Evolutionary conservation across 2,113 vertebrate species (phyloP).

Genomic region (Nanorana parkeri): DNA sequence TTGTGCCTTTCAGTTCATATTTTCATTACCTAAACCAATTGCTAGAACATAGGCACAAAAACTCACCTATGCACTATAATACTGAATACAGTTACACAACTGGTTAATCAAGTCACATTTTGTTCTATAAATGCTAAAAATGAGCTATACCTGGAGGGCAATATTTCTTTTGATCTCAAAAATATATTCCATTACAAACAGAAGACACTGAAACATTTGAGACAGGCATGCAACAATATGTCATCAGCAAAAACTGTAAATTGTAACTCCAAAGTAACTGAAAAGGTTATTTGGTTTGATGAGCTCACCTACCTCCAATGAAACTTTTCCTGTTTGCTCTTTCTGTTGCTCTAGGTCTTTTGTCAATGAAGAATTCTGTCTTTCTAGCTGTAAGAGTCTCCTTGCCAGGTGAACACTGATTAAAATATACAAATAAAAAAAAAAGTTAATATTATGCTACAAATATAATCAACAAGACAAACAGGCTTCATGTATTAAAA

Average conservation of each 20-base stretch:
- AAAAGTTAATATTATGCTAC: too few species aligned
- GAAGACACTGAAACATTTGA: neutral
- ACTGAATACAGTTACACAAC: neutral
- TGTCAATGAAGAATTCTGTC: conserved; percentile 87
- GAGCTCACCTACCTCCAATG: conserved; percentile 83
- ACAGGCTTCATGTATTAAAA: too few species aligned
- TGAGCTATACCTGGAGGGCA: conserved; percentile 13
- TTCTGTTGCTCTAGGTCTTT: conserved; percentile 88
- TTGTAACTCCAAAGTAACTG: neutral
- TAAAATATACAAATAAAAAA: neutral
- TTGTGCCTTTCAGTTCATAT: too few species aligned
- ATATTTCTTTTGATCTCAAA: conserved; percentile 28
- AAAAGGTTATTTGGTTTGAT: neutral
- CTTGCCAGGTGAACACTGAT: conserved; percentile 94
- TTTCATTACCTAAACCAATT: neutral
- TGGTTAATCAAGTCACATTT: conserved; percentile 36
- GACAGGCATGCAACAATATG: neutral
- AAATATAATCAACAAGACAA: too few species aligned
- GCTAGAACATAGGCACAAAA: too few species aligned
- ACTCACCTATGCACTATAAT: neutral
- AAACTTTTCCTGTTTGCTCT: conserved; percentile 79
- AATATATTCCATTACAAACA: conserved; percentile 23
- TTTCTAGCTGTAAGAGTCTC: conserved; percentile 92
- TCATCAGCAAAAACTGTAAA: conserved; percentile 7
- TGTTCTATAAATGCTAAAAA: neutral